Evolutionary conservation across 2,888 invertebrate species (phyloP).

Genomic region (Odontothrips loti): DNA sequence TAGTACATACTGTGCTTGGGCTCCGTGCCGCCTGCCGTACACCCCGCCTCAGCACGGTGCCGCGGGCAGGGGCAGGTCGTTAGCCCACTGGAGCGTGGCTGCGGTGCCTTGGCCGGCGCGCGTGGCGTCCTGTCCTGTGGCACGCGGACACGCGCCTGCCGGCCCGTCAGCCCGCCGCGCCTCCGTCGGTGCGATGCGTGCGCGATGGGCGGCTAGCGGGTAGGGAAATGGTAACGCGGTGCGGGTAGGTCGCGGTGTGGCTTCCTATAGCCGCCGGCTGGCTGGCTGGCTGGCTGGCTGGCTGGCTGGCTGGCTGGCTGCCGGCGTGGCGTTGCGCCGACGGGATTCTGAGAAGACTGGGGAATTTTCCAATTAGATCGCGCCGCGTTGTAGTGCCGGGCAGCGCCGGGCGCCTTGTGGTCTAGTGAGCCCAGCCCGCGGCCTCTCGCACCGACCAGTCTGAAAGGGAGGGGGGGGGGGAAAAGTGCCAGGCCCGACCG

Average conservation of each 20-base stretch:
- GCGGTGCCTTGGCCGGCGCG: neutral
- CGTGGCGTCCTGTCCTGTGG: conserved; percentile 33
- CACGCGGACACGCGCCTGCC: conserved; percentile 32
- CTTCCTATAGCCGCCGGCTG: conserved; percentile 38
- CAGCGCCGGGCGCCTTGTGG: neutral
- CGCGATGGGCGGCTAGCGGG: conserved; percentile 41
- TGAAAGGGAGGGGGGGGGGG: too few relatives aligned
- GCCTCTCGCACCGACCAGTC: too few relatives aligned
- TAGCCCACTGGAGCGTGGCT: conserved; percentile 6
- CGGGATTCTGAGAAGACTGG: conserved; percentile 33
- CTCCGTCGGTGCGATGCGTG: conserved; percentile 38
- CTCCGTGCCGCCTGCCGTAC: too few relatives aligned
- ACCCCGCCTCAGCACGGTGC: too few relatives aligned
- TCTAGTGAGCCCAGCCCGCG: neutral
- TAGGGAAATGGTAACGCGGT: conserved; percentile 48
- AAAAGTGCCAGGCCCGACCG: too few relatives aligned
- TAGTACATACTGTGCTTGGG: too few relatives aligned
- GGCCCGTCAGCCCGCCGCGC: conserved; percentile 34
- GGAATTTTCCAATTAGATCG: conserved; percentile 29
- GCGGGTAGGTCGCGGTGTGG: conserved; percentile 47
- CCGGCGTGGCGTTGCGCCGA: conserved; percentile 27
- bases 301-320: neutral
- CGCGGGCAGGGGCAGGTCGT: neutral
- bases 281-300: conserved; percentile 28
- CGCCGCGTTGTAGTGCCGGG: too few relatives aligned